Evolutionary conservation across 1,140 invertebrate species (phyloP).

Genomic region (Bradysia coprophila): DNA sequence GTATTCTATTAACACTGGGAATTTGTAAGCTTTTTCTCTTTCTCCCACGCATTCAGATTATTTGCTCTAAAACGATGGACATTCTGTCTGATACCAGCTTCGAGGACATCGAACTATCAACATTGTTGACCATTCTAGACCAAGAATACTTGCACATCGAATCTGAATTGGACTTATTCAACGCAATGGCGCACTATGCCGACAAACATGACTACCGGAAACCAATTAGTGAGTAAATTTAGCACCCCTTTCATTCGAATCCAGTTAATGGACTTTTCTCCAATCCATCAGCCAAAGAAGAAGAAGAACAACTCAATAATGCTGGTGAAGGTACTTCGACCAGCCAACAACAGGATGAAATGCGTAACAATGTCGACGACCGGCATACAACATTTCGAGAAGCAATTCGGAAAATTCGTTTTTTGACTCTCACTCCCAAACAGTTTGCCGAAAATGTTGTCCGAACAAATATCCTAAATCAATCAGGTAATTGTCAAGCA

Average conservation of each 20-base stretch:
- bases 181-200: slow-evolving; percentile 48
- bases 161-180: slow-evolving; percentile 56
- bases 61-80: slow-evolving; percentile 52
- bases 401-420: slow-evolving; percentile 47
- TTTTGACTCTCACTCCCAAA: slow-evolving; percentile 53
- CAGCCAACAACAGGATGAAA: background rate
- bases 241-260: too few species aligned
- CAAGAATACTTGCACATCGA: slow-evolving; percentile 48
- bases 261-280: background rate
- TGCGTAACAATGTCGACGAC: background rate
- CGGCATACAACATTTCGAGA: slow-evolving; percentile 20
- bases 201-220: slow-evolving; percentile 18
- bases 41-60: slow-evolving; percentile 38
- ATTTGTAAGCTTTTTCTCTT: background rate
- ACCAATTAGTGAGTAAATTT: background rate
- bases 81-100: slow-evolving; percentile 54
- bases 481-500: too few species aligned
- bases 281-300: slow-evolving; percentile 12
- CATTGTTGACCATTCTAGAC: slow-evolving; percentile 52
- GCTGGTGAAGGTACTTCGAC: slow-evolving; percentile 2
- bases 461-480: slow-evolving; percentile 43
- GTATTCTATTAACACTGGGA: background rate
- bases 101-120: slow-evolving; percentile 51
- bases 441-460: slow-evolving; percentile 65
- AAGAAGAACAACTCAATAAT: slow-evolving; percentile 6